These are phyloP conservation scores for Leucania comma DNA, from an alignment of 2,888 invertebrate genomes.

Conservation along the genomic window DNA sequence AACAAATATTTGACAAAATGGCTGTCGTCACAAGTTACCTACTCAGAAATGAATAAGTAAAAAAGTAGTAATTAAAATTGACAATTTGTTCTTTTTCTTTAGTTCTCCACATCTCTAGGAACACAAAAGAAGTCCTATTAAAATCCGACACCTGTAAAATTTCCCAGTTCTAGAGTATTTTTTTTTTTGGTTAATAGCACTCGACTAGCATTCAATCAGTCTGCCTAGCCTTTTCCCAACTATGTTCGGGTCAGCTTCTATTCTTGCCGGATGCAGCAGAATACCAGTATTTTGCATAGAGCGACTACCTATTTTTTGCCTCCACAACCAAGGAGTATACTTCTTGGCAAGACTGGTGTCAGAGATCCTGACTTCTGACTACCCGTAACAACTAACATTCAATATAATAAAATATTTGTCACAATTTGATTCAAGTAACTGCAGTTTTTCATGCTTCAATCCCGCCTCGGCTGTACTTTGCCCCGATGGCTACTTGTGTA, in stretches of 20 bases:
- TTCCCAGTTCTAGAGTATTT: not conserved
- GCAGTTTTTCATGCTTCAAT: not conserved
- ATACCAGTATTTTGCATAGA: not conserved
- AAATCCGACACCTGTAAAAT: not conserved
- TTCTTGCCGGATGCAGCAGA: not conserved
- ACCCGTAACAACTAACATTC: not conserved
- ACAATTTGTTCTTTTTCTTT: not conserved
- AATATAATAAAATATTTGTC: conserved; percentile 63
- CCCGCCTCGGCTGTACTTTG: too few relatives aligned
- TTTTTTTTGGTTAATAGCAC: not conserved
- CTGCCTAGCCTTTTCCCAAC: not conserved
- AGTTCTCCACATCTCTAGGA: not conserved
- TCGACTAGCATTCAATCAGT: not conserved
- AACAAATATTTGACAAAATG: not conserved
- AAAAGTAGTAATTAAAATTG: not conserved
- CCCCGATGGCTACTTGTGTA: not conserved
- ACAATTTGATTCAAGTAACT: conserved; percentile 49
- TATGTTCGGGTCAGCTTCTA: not conserved
- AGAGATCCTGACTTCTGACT: not conserved
- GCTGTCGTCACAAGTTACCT: not conserved
- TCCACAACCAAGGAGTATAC: too few relatives aligned
- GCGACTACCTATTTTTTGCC: not conserved
- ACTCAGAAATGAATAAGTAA: not conserved
- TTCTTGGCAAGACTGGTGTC: not conserved
- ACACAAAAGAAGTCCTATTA: not conserved